A percentile compares a stretch with the other conserved stretches of the same genome.
Evolutionary conservation across 2,797 vertebrate genomes (phyloP).

Genomic region (Sebastolobus altivelis): DNA sequence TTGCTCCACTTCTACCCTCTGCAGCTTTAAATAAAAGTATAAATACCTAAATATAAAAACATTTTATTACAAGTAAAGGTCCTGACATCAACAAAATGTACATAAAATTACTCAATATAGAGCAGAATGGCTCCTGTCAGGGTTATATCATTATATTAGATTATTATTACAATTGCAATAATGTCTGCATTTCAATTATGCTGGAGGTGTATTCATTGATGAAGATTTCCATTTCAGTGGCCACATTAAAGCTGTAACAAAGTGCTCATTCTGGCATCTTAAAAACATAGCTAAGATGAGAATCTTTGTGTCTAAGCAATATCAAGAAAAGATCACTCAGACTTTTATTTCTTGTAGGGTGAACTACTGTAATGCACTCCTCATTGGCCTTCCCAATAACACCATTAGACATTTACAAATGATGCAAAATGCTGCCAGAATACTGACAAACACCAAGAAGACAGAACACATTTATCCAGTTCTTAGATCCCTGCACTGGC

Average conservation of each 20-base stretch:
- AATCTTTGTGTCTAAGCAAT: too few relatives aligned
- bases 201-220: too few relatives aligned
- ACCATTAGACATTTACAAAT: neutral
- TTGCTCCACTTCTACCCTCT: too few relatives aligned
- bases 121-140: neutral
- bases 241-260: neutral
- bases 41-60: neutral
- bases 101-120: neutral
- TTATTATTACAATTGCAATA: neutral
- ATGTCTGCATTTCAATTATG: neutral
- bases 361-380: too few relatives aligned
- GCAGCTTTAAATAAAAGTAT: neutral
- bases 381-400: rapidly evolving
- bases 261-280: neutral
- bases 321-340: too few relatives aligned
- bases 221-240: neutral
- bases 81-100: neutral
- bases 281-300: neutral
- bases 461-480: neutral
- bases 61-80: neutral
- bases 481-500: neutral
- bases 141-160: neutral
- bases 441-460: neutral
- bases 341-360: too few relatives aligned
- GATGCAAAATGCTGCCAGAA: neutral